Base-by-base conservation (phyloP, 1,140 invertebrate genomes). In the Physella acuta region DNA sequence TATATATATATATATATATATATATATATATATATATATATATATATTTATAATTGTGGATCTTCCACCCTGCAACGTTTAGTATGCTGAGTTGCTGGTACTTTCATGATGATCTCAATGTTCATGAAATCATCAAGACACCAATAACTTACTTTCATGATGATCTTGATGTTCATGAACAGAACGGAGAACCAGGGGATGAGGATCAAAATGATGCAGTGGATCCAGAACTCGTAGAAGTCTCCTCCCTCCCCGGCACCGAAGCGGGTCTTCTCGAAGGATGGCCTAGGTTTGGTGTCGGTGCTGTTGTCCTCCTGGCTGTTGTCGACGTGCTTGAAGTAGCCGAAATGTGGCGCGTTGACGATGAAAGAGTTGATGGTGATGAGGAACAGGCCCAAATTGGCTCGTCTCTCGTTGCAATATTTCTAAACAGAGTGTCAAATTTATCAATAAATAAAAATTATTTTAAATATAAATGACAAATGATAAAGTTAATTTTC, bases 161-260 rank as follows among this genome's bases (percentile, higher is more conserved):
- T 63, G 5, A 63, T 63, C 36, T 30, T 49, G 2, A 63, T 31
- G 26, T 63, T 63, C 60, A 63, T 63, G 60, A 28, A 44, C 2
- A 63, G 31, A 3, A 63, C 37, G 8, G 36, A 63, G 33, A 39
- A n/a, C 60, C 60, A 63, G 8, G 60, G 60, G 49, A 63, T 30
- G 3, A 63, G 36, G 16, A 63, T 63, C 36, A 63, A 24, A 30
- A 39, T 49, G 4, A 63, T 63, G 24, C 60, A 63, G 39, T 39
- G 39, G 8, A 49, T 28, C 60, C 60, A 63, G 24, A 63, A 49
- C 36, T 39, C 60, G 60, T 63, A 63, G 14, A 63, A 49, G 36
- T 63, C 3, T 24, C 60, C 60, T 16, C 37, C 60, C 1, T 4
- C 37, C 11, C 60, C 37, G 26, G 1, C 28, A 1, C 60, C 39